Percentiles rank a stretch among this genome's conserved stretches.
Evolutionary conservation across 2,888 invertebrate genomes (phyloP).

Genomic region (Hirtodrosophila confusa): DNA sequence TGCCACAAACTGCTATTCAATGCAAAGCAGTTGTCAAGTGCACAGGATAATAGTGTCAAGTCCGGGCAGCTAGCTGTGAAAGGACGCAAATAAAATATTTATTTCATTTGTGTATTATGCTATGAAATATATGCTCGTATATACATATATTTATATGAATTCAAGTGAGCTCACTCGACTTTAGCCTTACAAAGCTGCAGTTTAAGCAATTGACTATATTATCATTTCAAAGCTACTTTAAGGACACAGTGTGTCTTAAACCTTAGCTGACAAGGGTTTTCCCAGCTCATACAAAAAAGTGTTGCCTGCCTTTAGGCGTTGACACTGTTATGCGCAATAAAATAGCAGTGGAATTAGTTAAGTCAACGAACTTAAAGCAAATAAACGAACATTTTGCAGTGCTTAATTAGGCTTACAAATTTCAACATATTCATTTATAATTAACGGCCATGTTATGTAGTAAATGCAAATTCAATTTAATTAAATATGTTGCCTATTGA

Average conservation of each 20-base stretch:
- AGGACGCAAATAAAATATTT: neutral
- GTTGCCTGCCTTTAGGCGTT: neutral
- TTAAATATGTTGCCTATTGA: conserved; percentile 5
- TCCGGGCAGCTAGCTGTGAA: conserved; percentile 1
- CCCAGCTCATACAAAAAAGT: neutral
- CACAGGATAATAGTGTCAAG: conserved; percentile 33
- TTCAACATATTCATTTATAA: too few species aligned
- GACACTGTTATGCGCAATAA: too few species aligned
- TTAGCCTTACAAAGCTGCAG: too few species aligned
- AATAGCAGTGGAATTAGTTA: too few species aligned
- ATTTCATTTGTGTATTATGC: conserved; percentile 1
- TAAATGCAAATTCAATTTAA: conserved; percentile 8
- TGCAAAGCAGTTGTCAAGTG: conserved; percentile 58
- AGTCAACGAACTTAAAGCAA: neutral
- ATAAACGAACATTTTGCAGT: neutral
- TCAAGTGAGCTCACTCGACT: neutral
- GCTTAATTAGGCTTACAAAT: neutral
- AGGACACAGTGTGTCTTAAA: too few species aligned
- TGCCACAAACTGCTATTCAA: conserved; percentile 49
- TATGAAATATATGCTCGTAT: conserved; percentile 6
- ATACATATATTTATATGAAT: neutral
- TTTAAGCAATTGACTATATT: too few species aligned
- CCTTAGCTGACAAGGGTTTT: too few species aligned
- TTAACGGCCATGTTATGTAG: neutral
- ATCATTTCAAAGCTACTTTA: too few species aligned